Conservation (phyloP, 2,797 vertebrate genomes). For the Sitta carolinensis region DNA sequence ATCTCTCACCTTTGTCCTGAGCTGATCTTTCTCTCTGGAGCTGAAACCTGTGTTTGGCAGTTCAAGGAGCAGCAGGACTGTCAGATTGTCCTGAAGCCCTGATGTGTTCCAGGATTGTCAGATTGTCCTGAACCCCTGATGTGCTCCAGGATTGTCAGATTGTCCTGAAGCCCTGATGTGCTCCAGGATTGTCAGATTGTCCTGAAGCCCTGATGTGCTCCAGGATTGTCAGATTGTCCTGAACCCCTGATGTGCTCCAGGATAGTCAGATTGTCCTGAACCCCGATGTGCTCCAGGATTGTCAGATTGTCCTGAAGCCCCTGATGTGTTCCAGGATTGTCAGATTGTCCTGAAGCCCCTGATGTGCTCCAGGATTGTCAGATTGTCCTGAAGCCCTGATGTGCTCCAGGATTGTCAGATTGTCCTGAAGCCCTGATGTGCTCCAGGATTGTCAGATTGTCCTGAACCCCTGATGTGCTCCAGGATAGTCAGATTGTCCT, state of each 20-base stretch:
- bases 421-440: neutral
- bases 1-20: fast-evolving
- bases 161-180: neutral
- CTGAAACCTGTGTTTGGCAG: neutral
- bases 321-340: neutral
- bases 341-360: too few species aligned
- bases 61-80: neutral
- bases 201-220: neutral
- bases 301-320: neutral
- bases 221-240: too few species aligned
- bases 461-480: too few species aligned
- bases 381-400: neutral
- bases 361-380: neutral
- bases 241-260: neutral
- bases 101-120: neutral
- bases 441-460: neutral
- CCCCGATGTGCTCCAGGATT: neutral
- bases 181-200: too few species aligned
- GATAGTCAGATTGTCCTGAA: neutral
- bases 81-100: neutral
- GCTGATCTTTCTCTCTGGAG: neutral
- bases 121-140: neutral
- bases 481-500: neutral
- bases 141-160: neutral
- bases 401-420: neutral